A percentile compares a stretch with the other conserved stretches of the same genome.
Evolutionary conservation across 2,797 vertebrate genomes (phyloP).

Genomic region (Squalus acanthias): DNA sequence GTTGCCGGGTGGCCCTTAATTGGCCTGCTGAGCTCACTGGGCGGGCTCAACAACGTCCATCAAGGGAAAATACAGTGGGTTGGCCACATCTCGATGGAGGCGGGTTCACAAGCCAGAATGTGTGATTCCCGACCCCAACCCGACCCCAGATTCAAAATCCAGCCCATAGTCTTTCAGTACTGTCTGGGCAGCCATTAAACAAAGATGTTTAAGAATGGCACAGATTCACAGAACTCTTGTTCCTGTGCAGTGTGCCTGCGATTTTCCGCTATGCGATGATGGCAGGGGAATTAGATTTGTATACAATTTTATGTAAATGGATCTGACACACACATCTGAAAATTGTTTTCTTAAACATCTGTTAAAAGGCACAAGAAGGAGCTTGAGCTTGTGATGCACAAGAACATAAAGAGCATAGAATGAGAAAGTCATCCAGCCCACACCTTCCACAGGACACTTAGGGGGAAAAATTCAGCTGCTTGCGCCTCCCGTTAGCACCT

Average conservation of each 20-base stretch:
- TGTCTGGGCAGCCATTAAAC: not conserved
- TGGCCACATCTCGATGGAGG: too few species aligned
- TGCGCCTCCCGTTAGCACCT: too few species aligned
- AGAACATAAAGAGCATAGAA: not conserved
- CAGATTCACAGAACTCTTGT: not conserved
- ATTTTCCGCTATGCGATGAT: not conserved
- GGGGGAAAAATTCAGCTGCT: too few species aligned
- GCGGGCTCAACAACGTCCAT: too few species aligned
- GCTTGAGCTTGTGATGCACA: not conserved
- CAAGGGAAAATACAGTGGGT: too few species aligned
- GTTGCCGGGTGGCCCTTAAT: too few species aligned
- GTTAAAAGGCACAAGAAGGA: not conserved
- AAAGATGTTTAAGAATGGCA: not conserved
- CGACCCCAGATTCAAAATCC: too few species aligned
- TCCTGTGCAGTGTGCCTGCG: not conserved
- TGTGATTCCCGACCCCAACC: too few species aligned
- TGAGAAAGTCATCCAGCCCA: not conserved
- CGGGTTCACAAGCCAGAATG: too few species aligned
- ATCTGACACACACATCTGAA: not conserved
- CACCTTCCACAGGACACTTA: not conserved
- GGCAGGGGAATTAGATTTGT: not conserved
- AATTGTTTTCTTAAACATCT: not conserved
- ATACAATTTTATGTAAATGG: not conserved
- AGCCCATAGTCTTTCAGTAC: not conserved
- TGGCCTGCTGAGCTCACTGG: too few species aligned